Conservation (phyloP, 2,797 vertebrate genomes). For the Echeneis naucrates region DNA sequence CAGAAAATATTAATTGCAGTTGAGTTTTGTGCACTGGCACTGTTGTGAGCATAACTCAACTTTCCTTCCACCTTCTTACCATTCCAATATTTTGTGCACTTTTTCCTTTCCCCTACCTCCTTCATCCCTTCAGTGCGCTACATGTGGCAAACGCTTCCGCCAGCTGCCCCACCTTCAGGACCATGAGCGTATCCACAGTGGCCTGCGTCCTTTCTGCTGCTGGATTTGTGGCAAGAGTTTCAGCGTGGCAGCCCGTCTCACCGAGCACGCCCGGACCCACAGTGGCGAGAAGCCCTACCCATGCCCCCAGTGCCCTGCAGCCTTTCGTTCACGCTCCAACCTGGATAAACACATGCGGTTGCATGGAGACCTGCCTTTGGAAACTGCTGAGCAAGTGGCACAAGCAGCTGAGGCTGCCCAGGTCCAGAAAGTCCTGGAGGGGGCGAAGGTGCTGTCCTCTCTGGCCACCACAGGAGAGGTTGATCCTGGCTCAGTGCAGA, state of each 20-base stretch:
- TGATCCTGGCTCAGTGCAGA: slow-evolving; percentile 79
- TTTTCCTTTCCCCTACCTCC: slow-evolving; percentile 1
- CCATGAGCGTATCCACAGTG: slow-evolving; percentile 89
- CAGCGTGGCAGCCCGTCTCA: slow-evolving; percentile 90
- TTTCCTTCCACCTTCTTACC: slow-evolving; percentile 10
- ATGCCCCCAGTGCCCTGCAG: slow-evolving; percentile 84
- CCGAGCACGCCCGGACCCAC: slow-evolving; percentile 93
- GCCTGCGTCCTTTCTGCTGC: slow-evolving; percentile 89
- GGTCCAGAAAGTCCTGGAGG: slow-evolving; percentile 79
- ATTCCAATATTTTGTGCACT: slow-evolving; percentile 7
- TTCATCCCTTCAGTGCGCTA: slow-evolving; percentile 73
- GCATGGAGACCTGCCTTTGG: slow-evolving; percentile 71
- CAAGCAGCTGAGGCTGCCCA: slow-evolving; percentile 68
- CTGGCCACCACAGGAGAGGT: slow-evolving; percentile 75
- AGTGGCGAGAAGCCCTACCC: slow-evolving; percentile 91
- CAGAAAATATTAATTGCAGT: slow-evolving; percentile 48
- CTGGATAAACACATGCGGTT: slow-evolving; percentile 85
- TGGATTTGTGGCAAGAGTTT: slow-evolving; percentile 94
- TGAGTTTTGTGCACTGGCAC: slow-evolving; percentile 23
- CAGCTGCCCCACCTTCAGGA: slow-evolving; percentile 89
- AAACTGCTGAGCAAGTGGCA: slow-evolving; percentile 44
- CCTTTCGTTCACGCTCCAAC: slow-evolving; percentile 92
- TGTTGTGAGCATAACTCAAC: slow-evolving; percentile 19
- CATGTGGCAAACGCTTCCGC: slow-evolving; percentile 87
- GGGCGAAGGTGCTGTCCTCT: slow-evolving; percentile 84